phyloP scores from a whole-genome alignment of 2,113 vertebrate species.

The Syngnathus floridae region DNA sequence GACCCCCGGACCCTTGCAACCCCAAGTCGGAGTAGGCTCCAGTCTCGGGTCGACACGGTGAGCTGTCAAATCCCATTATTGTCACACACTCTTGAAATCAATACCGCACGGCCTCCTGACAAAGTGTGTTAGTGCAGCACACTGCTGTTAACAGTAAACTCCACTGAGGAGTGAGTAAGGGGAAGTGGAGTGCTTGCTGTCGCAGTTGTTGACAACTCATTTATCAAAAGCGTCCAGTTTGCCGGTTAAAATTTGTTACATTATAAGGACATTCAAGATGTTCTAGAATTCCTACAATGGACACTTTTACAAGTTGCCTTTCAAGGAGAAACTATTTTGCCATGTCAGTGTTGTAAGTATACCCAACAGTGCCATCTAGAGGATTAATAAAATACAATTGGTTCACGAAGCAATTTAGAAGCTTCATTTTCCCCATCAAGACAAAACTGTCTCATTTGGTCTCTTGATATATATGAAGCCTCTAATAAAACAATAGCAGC shows the following conservation, averaged over 20 bases:
- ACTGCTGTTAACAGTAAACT: conserved; percentile 19
- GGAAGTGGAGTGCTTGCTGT: neutral
- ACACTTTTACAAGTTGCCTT: too few species aligned
- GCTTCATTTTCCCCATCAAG: too few species aligned
- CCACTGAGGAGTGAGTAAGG: conserved; percentile 12
- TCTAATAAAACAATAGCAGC: neutral
- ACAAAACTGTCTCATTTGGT: too few species aligned
- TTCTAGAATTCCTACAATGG: too few species aligned
- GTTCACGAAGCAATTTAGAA: too few species aligned
- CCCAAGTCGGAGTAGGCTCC: conserved; percentile 37
- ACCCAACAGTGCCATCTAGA: too few species aligned
- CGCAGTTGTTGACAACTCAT: neutral
- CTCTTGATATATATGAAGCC: too few species aligned
- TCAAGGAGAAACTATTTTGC: too few species aligned
- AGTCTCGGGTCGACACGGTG: conserved; percentile 44
- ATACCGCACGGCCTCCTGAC: conserved; percentile 65
- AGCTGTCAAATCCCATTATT: conserved; percentile 70
- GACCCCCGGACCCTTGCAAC: conserved; percentile 52
- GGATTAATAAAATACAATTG: too few species aligned
- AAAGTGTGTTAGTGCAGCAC: conserved; percentile 49
- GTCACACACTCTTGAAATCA: conserved; percentile 66
- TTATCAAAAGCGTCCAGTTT: conserved; percentile 2
- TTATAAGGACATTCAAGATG: neutral
- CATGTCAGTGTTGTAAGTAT: too few species aligned
- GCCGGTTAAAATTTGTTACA: conserved; percentile 4